Evolutionary conservation across 30 jellyfish, hydroid and myxozoan genomes (phyloP).

Genomic region (Phacellophora camtschatica): DNA sequence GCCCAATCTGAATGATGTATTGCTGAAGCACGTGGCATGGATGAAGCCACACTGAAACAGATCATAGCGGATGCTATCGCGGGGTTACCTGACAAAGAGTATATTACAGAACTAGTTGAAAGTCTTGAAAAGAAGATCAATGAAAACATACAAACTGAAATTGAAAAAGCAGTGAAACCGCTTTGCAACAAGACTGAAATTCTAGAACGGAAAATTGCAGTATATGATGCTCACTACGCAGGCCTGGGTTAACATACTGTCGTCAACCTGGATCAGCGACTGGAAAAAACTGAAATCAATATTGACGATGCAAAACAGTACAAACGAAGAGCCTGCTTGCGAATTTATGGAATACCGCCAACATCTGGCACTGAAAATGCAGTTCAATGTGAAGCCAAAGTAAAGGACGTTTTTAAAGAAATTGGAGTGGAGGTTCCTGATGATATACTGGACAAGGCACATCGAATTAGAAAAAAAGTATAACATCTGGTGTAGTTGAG

Average conservation of each 20-base stretch:
- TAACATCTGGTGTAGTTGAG: neutral
- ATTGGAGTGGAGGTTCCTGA: constrained; percentile 4
- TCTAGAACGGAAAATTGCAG: constrained; percentile 31
- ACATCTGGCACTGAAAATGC: constrained; percentile 24
- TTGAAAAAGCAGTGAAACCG: constrained; percentile 29
- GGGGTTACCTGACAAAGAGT: constrained; percentile 23
- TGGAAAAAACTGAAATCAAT: constrained; percentile 1
- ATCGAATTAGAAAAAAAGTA: neutral
- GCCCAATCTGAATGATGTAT: neutral
- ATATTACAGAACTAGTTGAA: constrained; percentile 15
- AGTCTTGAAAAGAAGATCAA: constrained; percentile 34
- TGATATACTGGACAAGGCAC: neutral
- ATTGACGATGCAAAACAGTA: constrained; percentile 16
- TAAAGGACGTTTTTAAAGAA: neutral
- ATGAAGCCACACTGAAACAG: constrained; percentile 14
- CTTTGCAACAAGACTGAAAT: constrained; percentile 26
- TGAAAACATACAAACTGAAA: constrained; percentile 6
- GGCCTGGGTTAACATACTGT: too few species aligned
- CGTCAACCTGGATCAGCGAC: constrained; percentile 22
- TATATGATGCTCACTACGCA: constrained; percentile 23
- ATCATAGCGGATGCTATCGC: constrained; percentile 35
- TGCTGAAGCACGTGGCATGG: constrained; percentile 4
- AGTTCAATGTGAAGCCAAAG: constrained; percentile 9
- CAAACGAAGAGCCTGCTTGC: constrained; percentile 22
- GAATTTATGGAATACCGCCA: constrained; percentile 16